Conservation (phyloP, 2,888 invertebrate species). For the Chrysolina americana region DNA sequence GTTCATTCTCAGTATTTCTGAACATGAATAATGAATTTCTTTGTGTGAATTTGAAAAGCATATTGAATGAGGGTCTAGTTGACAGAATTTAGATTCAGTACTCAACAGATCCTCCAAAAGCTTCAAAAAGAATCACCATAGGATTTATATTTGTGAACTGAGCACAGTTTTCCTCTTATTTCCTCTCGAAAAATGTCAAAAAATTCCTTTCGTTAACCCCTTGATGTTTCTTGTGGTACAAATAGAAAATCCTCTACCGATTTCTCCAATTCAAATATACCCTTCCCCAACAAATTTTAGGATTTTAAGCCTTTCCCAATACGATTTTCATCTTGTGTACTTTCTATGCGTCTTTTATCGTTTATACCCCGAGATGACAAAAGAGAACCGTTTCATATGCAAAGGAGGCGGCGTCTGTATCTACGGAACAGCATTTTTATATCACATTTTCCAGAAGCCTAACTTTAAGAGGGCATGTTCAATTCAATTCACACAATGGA, state of each 20-base stretch:
- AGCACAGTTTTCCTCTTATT: too few species aligned
- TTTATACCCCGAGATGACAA: constrained; percentile 31
- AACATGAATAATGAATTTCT: too few species aligned
- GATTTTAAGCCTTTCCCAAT: constrained; percentile 27
- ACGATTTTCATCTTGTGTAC: constrained; percentile 29
- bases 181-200: not conserved
- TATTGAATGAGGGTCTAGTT: too few species aligned
- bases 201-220: not conserved
- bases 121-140: too few species aligned
- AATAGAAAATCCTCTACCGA: not conserved
- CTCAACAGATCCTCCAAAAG: too few species aligned
- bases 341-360: constrained; percentile 37
- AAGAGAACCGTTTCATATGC: constrained; percentile 9
- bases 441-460: not conserved
- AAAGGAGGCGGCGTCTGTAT: not conserved
- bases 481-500: not conserved
- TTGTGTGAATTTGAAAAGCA: too few species aligned
- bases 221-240: not conserved
- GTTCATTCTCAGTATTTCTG: too few species aligned
- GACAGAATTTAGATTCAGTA: too few species aligned
- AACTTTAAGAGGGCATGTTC: not conserved
- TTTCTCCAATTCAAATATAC: constrained; percentile 1
- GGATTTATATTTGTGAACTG: too few species aligned
- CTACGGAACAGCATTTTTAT: not conserved
- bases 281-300: not conserved